Percentiles rank a stretch among this genome's conserved stretches.
Evolutionary conservation across 2,797 vertebrate species (phyloP).

Genomic region (Potorous gilbertii): DNA sequence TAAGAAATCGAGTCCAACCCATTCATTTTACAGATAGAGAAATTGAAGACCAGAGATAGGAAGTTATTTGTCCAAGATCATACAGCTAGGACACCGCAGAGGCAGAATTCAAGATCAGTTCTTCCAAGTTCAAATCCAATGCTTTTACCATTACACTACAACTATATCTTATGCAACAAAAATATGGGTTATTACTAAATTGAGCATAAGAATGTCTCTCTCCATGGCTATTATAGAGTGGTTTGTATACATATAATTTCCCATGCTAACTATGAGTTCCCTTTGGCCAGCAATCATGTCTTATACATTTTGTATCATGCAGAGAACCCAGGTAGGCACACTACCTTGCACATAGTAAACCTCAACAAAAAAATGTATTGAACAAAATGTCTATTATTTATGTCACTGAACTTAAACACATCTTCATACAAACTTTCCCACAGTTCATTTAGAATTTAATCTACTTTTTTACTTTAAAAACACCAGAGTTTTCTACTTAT

Average conservation of each 20-base stretch:
- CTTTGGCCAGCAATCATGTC: neutral
- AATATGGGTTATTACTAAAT: neutral
- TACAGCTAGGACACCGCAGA: neutral
- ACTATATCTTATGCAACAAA: neutral
- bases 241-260: neutral
- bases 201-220: neutral
- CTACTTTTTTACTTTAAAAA: slow-evolving; percentile 6
- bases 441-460: slow-evolving; percentile 47
- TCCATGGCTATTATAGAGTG: neutral
- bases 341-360: neutral
- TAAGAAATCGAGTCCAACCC: neutral
- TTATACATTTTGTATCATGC: neutral
- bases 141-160: neutral
- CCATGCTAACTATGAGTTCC: neutral
- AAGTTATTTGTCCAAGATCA: neutral
- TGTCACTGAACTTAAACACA: neutral
- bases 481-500: slow-evolving; percentile 18
- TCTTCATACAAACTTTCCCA: slow-evolving; percentile 27
- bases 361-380: neutral
- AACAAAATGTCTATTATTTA: too few species aligned
- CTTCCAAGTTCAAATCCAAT: neutral
- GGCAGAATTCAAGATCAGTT: neutral
- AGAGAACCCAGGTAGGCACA: neutral
- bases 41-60: neutral
- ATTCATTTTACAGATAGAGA: too few species aligned